Percentiles rank a stretch among this genome's conserved stretches.
These are phyloP conservation scores for Garrulus glandarius DNA, from an alignment of 2,797 vertebrate genomes.

Conservation along the genomic window DNA sequence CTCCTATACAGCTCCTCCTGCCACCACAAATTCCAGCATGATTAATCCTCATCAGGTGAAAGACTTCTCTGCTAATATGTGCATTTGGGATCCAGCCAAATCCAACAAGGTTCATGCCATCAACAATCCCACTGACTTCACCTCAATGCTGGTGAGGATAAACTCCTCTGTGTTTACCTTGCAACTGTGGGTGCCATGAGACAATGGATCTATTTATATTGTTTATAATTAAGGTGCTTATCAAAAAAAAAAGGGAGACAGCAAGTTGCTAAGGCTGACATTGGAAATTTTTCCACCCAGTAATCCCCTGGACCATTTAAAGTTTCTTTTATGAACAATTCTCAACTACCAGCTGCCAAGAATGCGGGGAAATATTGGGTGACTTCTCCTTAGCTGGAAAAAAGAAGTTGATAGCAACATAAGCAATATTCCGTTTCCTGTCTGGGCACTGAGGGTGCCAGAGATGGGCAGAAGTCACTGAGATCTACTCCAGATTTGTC, in stretches of 20 bases:
- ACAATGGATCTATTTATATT: slow-evolving; percentile 26
- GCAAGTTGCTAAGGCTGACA: not conserved
- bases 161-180: not conserved
- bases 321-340: not conserved
- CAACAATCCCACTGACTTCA: slow-evolving; percentile 23
- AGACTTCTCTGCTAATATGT: not conserved
- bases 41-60: not conserved
- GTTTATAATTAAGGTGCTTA: not conserved
- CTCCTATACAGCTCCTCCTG: not conserved
- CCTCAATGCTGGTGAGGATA: not conserved
- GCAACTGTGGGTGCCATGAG: not conserved
- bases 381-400: not conserved
- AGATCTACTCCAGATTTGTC: not conserved
- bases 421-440: not conserved
- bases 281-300: not conserved
- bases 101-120: not conserved
- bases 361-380: not conserved
- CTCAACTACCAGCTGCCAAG: not conserved
- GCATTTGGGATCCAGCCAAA: not conserved
- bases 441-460: not conserved
- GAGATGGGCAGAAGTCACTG: not conserved
- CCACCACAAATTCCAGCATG: not conserved
- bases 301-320: not conserved
- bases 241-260: accelerated
- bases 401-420: not conserved